Conservation (phyloP, 2,113 vertebrate genomes). For the Notarius quadriscutis region DNA sequence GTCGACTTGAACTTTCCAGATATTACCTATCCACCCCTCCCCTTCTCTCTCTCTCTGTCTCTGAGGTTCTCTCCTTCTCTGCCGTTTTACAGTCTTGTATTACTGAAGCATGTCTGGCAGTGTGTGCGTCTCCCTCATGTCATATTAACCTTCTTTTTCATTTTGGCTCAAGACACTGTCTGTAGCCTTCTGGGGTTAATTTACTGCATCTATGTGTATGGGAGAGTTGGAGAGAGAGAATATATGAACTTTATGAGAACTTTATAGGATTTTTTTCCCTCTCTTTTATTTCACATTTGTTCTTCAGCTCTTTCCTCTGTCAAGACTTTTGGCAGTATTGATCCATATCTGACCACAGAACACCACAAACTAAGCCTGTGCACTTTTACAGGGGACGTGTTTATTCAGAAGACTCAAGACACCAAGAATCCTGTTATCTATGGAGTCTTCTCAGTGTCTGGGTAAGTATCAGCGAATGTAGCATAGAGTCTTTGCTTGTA, state of each 20-base stretch:
- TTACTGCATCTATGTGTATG: conserved; percentile 1
- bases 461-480: conserved; percentile 73
- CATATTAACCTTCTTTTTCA: conserved; percentile 20
- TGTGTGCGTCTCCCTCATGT: conserved; percentile 32
- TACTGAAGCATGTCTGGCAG: conserved; percentile 17
- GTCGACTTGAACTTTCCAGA: background rate
- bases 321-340: conserved; percentile 1
- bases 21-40: background rate
- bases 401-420: conserved; percentile 96
- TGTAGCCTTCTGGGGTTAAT: conserved; percentile 35
- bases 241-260: conserved; percentile 4
- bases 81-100: conserved; percentile 22
- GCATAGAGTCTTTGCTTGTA: background rate
- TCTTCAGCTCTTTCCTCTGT: conserved; percentile 14
- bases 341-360: background rate
- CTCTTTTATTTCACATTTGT: conserved; percentile 1
- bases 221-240: background rate
- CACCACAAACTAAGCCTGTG: conserved; percentile 33
- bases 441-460: conserved; percentile 91
- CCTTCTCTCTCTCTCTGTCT: conserved; percentile 20
- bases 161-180: conserved; percentile 39
- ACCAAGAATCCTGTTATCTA: conserved; percentile 97
- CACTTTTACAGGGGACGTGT: conserved; percentile 86
- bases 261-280: background rate
- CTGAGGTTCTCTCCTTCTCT: conserved; percentile 33